Evolutionary conservation across 2,113 vertebrate species (phyloP).

Genomic region (Pterocles burchelli): DNA sequence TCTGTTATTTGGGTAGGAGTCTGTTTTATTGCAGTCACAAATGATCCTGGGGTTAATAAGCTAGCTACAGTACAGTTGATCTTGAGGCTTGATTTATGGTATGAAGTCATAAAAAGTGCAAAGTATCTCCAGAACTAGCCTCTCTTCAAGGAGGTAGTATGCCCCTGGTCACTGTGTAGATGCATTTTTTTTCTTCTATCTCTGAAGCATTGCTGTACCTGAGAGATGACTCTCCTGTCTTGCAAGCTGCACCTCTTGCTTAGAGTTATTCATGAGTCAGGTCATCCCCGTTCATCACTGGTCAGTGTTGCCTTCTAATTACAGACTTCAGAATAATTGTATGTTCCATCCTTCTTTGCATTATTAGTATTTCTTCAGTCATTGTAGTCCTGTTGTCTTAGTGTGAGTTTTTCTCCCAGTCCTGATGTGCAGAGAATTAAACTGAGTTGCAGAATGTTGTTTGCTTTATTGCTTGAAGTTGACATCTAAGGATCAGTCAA

Average conservation of each 20-base stretch:
- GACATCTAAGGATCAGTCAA: not conserved
- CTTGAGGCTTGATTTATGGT: not conserved
- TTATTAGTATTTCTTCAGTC: not conserved
- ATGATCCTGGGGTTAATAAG: not conserved
- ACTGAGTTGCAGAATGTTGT: not conserved
- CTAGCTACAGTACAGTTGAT: accelerated
- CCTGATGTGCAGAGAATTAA: not conserved
- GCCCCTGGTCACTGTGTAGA: not conserved
- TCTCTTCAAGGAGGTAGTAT: not conserved
- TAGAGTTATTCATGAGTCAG: not conserved
- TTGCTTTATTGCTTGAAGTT: not conserved
- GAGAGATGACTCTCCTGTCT: not conserved
- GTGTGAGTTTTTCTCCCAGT: not conserved
- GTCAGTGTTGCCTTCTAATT: not conserved
- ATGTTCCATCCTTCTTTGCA: not conserved
- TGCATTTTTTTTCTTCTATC: not conserved
- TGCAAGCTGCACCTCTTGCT: not conserved
- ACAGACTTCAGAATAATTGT: not conserved
- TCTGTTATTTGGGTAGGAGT: not conserved
- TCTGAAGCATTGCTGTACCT: not conserved
- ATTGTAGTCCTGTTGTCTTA: not conserved
- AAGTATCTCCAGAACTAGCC: not conserved
- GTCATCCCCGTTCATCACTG: not conserved
- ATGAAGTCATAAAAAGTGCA: not conserved
- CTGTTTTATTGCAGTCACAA: not conserved